These are phyloP conservation scores for Aramus guarauna DNA, from an alignment of 2,113 vertebrate genomes.

Conservation along the genomic window DNA sequence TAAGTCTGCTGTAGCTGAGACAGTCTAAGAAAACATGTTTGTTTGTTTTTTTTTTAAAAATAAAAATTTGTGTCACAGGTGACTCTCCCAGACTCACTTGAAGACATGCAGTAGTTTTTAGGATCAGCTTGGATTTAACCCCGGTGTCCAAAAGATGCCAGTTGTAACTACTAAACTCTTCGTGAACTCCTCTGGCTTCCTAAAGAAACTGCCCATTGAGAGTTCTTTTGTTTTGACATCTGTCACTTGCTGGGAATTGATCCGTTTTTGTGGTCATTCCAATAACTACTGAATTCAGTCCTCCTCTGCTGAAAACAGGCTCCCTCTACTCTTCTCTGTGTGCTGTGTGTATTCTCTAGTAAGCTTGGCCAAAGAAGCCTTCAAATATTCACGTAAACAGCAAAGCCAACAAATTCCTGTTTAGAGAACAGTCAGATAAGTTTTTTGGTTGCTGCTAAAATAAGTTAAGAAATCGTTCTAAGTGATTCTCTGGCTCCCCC, in stretches of 20 bases:
- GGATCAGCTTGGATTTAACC: neutral
- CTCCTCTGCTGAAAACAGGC: neutral
- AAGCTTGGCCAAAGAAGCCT: neutral
- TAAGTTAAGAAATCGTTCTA: neutral
- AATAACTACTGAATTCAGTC: neutral
- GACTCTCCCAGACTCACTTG: neutral
- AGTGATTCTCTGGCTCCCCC: neutral
- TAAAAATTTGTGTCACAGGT: neutral
- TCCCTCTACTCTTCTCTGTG: too few species aligned
- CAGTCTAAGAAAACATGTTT: neutral
- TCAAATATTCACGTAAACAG: neutral
- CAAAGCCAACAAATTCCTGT: neutral
- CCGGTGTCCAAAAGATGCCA: neutral
- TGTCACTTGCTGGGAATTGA: neutral
- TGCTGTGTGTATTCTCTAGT: neutral
- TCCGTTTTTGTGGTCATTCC: neutral
- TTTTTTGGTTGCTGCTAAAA: neutral
- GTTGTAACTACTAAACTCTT: neutral
- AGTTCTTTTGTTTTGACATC: neutral
- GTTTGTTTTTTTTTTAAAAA: too few species aligned
- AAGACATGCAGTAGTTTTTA: neutral
- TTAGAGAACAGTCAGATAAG: neutral
- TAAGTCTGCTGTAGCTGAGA: neutral
- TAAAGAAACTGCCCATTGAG: neutral
- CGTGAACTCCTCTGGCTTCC: neutral